Conservation (phyloP, 2,797 vertebrate species). For the Morus bassanus region DNA sequence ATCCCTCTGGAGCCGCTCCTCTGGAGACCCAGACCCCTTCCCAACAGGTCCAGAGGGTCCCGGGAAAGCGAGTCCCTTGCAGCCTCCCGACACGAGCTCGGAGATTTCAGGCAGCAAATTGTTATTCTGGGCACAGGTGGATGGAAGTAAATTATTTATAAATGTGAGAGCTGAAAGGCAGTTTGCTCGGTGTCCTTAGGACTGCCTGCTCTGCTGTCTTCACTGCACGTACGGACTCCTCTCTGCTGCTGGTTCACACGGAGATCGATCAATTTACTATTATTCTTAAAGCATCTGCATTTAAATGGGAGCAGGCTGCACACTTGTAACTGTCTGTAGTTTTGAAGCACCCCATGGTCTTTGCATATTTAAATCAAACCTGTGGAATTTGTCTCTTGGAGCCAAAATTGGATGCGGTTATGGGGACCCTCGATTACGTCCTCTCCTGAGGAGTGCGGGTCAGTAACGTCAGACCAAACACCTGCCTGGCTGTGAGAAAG, state of each 20-base stretch:
- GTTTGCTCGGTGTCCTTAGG: not conserved
- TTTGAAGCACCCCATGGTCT: not conserved
- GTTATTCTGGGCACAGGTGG: constrained; percentile 36
- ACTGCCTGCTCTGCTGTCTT: not conserved
- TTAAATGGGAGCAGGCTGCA: not conserved
- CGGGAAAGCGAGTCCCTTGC: not conserved
- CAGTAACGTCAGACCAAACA: fast-evolving
- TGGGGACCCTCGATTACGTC: not conserved
- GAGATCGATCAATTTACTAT: not conserved
- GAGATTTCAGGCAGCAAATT: not conserved
- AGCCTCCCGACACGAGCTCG: not conserved
- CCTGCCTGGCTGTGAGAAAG: not conserved
- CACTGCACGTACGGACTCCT: fast-evolving
- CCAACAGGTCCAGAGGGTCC: not conserved
- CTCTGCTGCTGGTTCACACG: not conserved
- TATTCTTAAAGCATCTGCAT: not conserved
- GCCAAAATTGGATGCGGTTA: not conserved
- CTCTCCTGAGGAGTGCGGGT: not conserved
- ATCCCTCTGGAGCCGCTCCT: not conserved
- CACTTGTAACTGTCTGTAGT: not conserved
- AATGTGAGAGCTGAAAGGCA: not conserved
- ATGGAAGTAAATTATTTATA: constrained; percentile 27
- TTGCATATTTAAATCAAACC: not conserved
- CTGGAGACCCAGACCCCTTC: not conserved
- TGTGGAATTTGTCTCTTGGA: not conserved